phyloP scores from a whole-genome alignment of 2,888 invertebrate species.

The Trichopria drosophilae region DNA sequence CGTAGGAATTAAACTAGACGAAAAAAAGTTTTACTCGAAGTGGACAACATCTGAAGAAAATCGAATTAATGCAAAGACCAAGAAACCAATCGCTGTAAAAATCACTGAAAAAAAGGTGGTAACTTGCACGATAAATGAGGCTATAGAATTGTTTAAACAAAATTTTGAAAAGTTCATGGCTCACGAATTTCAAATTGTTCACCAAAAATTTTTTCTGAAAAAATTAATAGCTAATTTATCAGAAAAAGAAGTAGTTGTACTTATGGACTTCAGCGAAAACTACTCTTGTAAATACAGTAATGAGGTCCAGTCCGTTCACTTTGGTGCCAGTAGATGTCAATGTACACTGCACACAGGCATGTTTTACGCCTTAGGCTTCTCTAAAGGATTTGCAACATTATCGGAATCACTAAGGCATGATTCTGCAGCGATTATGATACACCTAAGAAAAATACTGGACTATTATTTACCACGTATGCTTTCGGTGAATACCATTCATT shows the following conservation, averaged over 20 bases:
- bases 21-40: slow-evolving; percentile 25
- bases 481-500: too few species aligned
- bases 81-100: slow-evolving; percentile 21
- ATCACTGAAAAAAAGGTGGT: slow-evolving; percentile 21
- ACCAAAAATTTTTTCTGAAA: slow-evolving; percentile 18
- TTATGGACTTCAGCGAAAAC: slow-evolving; percentile 32
- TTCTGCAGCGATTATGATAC: slow-evolving; percentile 25
- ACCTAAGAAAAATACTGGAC: slow-evolving; percentile 25
- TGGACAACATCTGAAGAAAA: slow-evolving; percentile 19
- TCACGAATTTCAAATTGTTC: slow-evolving; percentile 19
- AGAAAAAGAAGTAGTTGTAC: slow-evolving; percentile 19
- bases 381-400: slow-evolving; percentile 29
- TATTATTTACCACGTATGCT: slow-evolving; percentile 14
- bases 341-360: slow-evolving; percentile 30
- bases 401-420: slow-evolving; percentile 30
- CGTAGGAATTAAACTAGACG: not conserved
- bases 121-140: slow-evolving; percentile 17
- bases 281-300: slow-evolving; percentile 29
- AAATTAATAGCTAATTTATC: slow-evolving; percentile 5
- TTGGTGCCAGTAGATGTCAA: slow-evolving; percentile 29
- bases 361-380: slow-evolving; percentile 16
- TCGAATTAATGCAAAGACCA: slow-evolving; percentile 24
- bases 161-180: slow-evolving; percentile 15
- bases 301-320: slow-evolving; percentile 32
- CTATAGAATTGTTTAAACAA: slow-evolving; percentile 10